Evolutionary conservation across 1,140 invertebrate species (phyloP).

Genomic region (Ooceraea biroi): DNA sequence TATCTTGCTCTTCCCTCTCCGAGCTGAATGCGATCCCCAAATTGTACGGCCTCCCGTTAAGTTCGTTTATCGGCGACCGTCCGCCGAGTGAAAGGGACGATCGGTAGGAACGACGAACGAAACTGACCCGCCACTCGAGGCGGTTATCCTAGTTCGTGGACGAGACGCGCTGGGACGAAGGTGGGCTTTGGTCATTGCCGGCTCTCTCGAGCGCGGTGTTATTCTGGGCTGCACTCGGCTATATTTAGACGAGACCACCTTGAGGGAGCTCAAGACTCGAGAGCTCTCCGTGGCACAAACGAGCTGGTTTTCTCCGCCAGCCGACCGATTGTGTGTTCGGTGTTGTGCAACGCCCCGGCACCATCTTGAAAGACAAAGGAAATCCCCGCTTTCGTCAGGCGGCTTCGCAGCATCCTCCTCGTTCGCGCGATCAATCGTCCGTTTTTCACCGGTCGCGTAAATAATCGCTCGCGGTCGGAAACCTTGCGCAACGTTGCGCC

Average conservation of each 20-base stretch:
- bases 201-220: slow-evolving; percentile 75
- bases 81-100: slow-evolving; percentile 10
- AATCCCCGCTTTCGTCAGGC: slow-evolving; percentile 58
- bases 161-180: slow-evolving; percentile 63
- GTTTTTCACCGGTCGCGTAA: slow-evolving; percentile 1
- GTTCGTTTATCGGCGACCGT: slow-evolving; percentile 32
- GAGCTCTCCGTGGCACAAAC: slow-evolving; percentile 65
- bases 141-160: slow-evolving; percentile 66
- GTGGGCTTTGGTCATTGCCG: slow-evolving; percentile 81
- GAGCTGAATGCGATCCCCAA: background rate
- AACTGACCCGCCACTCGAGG: slow-evolving; percentile 62
- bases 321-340: slow-evolving; percentile 50
- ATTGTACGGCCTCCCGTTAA: background rate
- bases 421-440: background rate
- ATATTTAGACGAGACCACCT: slow-evolving; percentile 83
- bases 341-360: slow-evolving; percentile 70
- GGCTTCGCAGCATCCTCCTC: background rate
- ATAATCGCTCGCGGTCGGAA: background rate
- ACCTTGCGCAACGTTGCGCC: slow-evolving; percentile 1
- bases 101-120: slow-evolving; percentile 48
- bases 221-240: slow-evolving; percentile 81
- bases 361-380: slow-evolving; percentile 55
- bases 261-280: slow-evolving; percentile 77
- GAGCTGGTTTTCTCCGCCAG: slow-evolving; percentile 68
- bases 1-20: background rate